Conservation (phyloP, 2,113 vertebrate genomes). For the Neopipo cinnamomea region DNA sequence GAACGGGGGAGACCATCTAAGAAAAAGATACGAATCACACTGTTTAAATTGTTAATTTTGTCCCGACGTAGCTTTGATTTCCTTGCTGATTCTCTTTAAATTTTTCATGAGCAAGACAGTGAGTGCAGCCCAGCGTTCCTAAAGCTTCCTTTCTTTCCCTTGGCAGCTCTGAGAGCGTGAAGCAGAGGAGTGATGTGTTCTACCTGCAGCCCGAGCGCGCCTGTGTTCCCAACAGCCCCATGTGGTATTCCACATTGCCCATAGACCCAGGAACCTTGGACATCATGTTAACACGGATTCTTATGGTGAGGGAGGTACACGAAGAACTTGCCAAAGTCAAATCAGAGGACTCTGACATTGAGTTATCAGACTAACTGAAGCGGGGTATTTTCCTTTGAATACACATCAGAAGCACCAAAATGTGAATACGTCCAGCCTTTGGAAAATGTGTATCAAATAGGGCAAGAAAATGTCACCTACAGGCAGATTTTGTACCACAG, state of each 20-base stretch:
- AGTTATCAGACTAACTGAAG: conserved; percentile 79
- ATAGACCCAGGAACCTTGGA: conserved; percentile 90
- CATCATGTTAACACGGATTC: conserved; percentile 93
- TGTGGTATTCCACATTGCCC: conserved; percentile 92
- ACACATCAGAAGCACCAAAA: conserved; percentile 76
- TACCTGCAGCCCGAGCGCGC: conserved; percentile 95
- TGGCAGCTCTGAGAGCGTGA: conserved; percentile 90
- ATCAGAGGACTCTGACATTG: conserved; percentile 82
- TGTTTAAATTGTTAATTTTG: not conserved
- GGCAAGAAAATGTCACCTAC: conserved; percentile 54
- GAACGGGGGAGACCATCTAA: not conserved
- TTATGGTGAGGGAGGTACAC: conserved; percentile 91
- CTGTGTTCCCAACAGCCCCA: conserved; percentile 94
- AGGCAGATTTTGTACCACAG: conserved; percentile 63
- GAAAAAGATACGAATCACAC: not conserved
- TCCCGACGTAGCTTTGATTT: not conserved
- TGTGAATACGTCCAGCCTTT: conserved; percentile 78
- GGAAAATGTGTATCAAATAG: conserved; percentile 59
- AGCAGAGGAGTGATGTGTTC: conserved; percentile 92
- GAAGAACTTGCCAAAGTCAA: conserved; percentile 83
- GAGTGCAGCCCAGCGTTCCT: not conserved
- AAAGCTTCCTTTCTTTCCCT: not conserved
- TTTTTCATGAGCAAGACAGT: not conserved
- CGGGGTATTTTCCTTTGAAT: conserved; percentile 66
- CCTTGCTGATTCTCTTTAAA: not conserved